Conservation (phyloP, 2,113 vertebrate species). For the Oncorhynchus nerka region DNA sequence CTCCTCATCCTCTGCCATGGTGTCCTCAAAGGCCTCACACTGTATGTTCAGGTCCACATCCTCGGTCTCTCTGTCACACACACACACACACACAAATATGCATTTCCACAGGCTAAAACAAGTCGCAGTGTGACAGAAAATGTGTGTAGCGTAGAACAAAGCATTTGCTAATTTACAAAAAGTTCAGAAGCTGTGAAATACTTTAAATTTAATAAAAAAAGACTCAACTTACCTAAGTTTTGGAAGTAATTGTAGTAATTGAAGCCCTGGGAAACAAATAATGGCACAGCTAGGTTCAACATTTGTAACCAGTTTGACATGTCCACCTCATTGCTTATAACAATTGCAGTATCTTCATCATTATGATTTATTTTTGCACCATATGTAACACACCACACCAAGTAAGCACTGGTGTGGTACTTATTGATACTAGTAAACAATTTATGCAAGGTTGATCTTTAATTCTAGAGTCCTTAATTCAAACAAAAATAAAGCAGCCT, state of each 20-base stretch:
- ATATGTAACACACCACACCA: too few species aligned
- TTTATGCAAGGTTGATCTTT: too few species aligned
- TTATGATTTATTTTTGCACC: too few species aligned
- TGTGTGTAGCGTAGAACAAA: not conserved
- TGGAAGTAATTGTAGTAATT: conserved; percentile 83
- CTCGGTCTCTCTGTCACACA: conserved; percentile 77
- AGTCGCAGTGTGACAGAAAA: too few species aligned
- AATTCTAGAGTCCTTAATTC: too few species aligned
- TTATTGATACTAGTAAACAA: too few species aligned
- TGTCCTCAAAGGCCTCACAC: conserved; percentile 86
- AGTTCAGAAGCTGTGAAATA: not conserved
- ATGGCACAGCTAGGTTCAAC: not conserved
- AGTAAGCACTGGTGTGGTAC: too few species aligned
- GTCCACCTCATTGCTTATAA: too few species aligned
- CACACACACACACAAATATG: not conserved
- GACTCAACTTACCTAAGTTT: conserved; percentile 80
- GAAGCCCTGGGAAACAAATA: conserved; percentile 70
- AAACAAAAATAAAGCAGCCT: too few species aligned
- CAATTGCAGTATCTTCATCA: too few species aligned
- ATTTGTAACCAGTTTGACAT: too few species aligned
- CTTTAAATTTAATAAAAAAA: too few species aligned
- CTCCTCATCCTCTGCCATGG: conserved; percentile 85
- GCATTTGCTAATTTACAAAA: not conserved
- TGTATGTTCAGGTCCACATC: conserved; percentile 89
- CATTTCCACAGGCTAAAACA: not conserved